These are phyloP conservation scores for Pseudanteris insignis DNA, from an alignment of 2,888 invertebrate genomes.

Conservation along the genomic window DNA sequence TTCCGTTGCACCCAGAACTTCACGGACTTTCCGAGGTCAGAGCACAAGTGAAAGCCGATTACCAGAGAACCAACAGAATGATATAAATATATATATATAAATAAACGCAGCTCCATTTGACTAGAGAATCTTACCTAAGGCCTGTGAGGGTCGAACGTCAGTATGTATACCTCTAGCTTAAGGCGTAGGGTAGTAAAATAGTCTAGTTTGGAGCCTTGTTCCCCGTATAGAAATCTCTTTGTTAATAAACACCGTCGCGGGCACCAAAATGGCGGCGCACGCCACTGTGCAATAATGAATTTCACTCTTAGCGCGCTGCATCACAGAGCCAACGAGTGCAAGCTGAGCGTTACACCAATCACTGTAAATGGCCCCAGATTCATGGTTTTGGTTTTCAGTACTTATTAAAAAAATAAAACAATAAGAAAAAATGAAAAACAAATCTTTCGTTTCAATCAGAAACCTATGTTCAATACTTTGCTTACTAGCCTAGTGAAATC, in stretches of 20 bases:
- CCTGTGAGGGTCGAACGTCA: constrained; percentile 60
- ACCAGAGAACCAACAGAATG: constrained; percentile 12
- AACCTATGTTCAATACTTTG: too few species aligned
- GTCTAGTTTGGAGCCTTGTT: constrained; percentile 54
- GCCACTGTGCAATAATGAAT: too few species aligned
- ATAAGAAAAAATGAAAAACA: too few species aligned
- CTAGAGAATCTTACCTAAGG: constrained; percentile 49
- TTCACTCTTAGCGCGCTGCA: too few species aligned
- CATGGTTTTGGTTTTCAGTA: too few species aligned
- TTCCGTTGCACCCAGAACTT: not conserved
- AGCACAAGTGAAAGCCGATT: constrained; percentile 9
- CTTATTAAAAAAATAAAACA: too few species aligned
- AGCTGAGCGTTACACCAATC: too few species aligned
- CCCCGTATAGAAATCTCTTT: constrained; percentile 65
- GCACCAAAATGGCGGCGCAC: too few species aligned
- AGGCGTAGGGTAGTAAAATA: constrained; percentile 62
- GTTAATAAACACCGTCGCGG: constrained; percentile 57
- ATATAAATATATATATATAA: not conserved
- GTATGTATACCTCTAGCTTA: constrained; percentile 66
- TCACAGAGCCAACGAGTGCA: too few species aligned
- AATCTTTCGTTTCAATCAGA: too few species aligned
- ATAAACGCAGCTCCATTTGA: constrained; percentile 33
- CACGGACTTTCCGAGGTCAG: not conserved
- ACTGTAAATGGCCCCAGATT: too few species aligned
- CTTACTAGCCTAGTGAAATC: too few species aligned